Conservation (phyloP, 2,888 invertebrate genomes). For the Thalpophila matura region DNA sequence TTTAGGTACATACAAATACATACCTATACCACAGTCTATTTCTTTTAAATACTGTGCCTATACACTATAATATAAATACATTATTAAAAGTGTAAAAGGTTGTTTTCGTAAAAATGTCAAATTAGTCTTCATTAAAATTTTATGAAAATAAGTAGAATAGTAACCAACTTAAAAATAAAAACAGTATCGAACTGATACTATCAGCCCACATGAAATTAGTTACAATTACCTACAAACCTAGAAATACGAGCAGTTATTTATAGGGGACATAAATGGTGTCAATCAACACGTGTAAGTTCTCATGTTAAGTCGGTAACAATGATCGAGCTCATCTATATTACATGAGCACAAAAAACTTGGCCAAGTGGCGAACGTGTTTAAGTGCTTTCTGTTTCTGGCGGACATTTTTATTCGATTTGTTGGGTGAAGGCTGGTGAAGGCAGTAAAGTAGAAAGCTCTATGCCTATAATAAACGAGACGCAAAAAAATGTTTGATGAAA, state of each 20-base stretch:
- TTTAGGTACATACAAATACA: too few relatives aligned
- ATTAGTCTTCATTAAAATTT: too few relatives aligned
- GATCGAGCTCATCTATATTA: conserved; percentile 13
- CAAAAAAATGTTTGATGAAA: too few relatives aligned
- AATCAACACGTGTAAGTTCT: conserved; percentile 33
- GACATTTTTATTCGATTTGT: not conserved
- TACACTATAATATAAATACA: too few relatives aligned
- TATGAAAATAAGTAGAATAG: too few relatives aligned
- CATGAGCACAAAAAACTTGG: conserved; percentile 10
- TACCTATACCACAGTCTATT: too few relatives aligned
- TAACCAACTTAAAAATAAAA: too few relatives aligned
- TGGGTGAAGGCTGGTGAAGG: not conserved
- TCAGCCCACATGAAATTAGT: conserved; percentile 1
- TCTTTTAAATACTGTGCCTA: too few relatives aligned
- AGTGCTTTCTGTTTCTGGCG: conserved; percentile 1
- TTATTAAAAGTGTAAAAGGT: too few relatives aligned
- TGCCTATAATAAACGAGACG: not conserved
- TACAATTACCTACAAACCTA: conserved; percentile 25
- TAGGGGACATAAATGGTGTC: conserved; percentile 30
- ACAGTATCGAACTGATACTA: too few relatives aligned
- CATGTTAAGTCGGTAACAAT: conserved; percentile 27
- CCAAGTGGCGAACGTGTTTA: not conserved
- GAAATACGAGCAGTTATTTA: conserved; percentile 23
- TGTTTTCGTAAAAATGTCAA: too few relatives aligned
- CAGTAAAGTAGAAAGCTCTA: not conserved